These are phyloP conservation scores for Serilophus lunatus DNA, from an alignment of 2,113 vertebrate genomes.

Conservation along the genomic window DNA sequence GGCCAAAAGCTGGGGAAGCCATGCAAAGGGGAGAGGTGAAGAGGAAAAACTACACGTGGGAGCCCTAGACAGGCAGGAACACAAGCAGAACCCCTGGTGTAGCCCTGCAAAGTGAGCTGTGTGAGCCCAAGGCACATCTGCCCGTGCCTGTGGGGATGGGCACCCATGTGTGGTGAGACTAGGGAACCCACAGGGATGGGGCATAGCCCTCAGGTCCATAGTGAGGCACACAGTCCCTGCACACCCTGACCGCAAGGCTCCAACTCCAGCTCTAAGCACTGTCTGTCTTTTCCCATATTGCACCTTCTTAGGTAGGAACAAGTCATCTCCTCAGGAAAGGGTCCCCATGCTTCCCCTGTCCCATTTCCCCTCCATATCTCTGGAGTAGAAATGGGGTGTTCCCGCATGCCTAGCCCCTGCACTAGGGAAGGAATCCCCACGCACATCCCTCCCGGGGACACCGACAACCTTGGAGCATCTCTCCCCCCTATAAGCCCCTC, in stretches of 20 bases:
- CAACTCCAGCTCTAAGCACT: fast-evolving
- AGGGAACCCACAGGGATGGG: neutral
- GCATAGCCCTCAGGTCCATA: neutral
- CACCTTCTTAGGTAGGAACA: fast-evolving
- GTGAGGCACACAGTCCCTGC: neutral
- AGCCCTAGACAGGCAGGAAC: neutral
- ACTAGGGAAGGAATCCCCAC: neutral
- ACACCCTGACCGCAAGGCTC: neutral
- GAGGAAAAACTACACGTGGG: neutral
- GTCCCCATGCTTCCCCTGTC: too few species aligned
- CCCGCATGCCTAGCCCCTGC: too few species aligned
- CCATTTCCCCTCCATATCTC: neutral
- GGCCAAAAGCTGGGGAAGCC: neutral
- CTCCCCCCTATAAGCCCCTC: neutral
- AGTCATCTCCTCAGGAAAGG: neutral
- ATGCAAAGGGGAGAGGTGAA: neutral
- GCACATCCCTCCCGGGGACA: neutral
- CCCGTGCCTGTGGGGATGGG: fast-evolving
- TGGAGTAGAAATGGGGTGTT: fast-evolving
- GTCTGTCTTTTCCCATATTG: neutral
- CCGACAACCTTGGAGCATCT: fast-evolving
- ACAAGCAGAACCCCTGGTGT: fast-evolving
- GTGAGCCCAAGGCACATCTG: fast-evolving
- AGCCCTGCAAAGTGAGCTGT: neutral
- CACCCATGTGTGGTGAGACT: fast-evolving